These are phyloP conservation scores for Eledone cirrhosa DNA, from an alignment of 2,888 invertebrate genomes.

Conservation along the genomic window DNA sequence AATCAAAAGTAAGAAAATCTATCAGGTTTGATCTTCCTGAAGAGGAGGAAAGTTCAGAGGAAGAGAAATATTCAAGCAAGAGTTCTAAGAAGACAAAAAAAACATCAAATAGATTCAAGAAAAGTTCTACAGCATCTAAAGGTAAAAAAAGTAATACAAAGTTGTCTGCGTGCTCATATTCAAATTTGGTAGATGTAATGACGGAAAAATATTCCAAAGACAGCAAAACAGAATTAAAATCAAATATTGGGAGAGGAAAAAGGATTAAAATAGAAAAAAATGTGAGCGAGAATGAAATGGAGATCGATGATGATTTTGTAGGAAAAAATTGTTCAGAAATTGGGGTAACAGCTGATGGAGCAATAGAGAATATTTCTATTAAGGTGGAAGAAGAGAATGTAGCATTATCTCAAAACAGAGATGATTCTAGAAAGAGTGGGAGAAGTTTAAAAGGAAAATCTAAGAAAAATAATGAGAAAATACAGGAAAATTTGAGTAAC, in stretches of 20 bases:
- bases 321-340: background rate
- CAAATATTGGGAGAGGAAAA: conserved; percentile 22
- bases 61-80: background rate
- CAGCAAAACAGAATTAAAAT: background rate
- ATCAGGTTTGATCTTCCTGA: background rate
- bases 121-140: too few relatives aligned
- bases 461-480: too few relatives aligned
- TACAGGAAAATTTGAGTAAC: too few relatives aligned
- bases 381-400: conserved; percentile 7
- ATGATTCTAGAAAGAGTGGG: too few relatives aligned
- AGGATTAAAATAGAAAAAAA: conserved; percentile 28
- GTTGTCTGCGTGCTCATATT: too few relatives aligned
- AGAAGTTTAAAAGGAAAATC: too few relatives aligned
- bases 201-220: too few relatives aligned
- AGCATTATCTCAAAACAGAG: too few relatives aligned
- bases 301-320: background rate
- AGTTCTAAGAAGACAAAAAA: background rate
- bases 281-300: background rate
- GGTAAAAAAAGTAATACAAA: too few relatives aligned
- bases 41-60: background rate
- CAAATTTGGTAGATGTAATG: too few relatives aligned
- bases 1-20: too few relatives aligned
- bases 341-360: conserved; percentile 4
- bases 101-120: too few relatives aligned
- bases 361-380: conserved; percentile 8